Base-by-base conservation (phyloP, 2,113 vertebrate genomes). In the Pogonocichla stellata region DNA sequence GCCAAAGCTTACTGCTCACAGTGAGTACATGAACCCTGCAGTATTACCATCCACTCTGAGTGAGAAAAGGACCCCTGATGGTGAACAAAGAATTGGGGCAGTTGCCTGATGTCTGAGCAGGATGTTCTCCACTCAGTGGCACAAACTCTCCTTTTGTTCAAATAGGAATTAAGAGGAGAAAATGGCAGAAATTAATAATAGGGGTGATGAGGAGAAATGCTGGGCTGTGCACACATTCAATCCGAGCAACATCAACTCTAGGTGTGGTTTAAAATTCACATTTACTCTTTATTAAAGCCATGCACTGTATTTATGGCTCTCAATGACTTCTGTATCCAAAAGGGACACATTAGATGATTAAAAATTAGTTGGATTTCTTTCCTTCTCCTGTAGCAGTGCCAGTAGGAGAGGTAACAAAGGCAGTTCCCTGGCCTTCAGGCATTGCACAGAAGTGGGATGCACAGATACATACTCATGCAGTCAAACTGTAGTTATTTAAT, bases 181-280 rank as follows among this genome's bases (percentile, higher is more conserved):
- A 69, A 64, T 1, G 1, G 11, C 22, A 92, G 48, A 67, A 89
- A 85, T 61, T 14, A 65, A 14, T 14, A 74, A n/a, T 0, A 51
- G 14, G 12, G 13, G 6, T 17, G 54, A 61, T 0, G 4, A 80
- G 29, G 29, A 81, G 36, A 75, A 87, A 67, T 0, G 0, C 1
- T 26, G 47, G 29, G 26, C 43, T 47, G 10, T 53, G 53, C 19
- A 43, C 9, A 19, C 12, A 10, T n/a, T 57, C 14, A 34, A 11
- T 58, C 48, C 58, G 57, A 81, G 24, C 31, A 90, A 82, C n/a
- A 80, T 75, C 48, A 67, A 2, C 33, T 56, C 14, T 40, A 86
- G 42, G 25, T 36, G 47, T 33, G n/a, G 81, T 57, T 85, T 65
- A 42, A 93, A 83, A 75, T 56, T 51, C n/a, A 64, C 3, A 0